Evolutionary conservation across 2,113 vertebrate genomes (phyloP).

Genomic region (Calyptommatus sinebrachiatus): DNA sequence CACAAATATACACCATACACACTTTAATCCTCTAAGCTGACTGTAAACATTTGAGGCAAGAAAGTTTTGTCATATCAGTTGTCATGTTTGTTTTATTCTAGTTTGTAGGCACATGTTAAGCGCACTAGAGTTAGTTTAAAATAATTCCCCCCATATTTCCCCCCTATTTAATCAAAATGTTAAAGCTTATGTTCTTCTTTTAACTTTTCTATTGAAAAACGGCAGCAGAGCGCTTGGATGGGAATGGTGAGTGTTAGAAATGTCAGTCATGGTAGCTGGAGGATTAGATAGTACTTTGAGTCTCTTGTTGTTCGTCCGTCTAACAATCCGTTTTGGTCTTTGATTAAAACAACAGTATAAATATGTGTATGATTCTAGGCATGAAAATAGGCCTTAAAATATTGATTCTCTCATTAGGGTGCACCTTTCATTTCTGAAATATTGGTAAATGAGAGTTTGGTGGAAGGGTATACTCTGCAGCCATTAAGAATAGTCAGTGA

Average conservation of each 20-base stretch:
- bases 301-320: neutral
- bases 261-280: conserved; percentile 51
- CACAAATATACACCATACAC: no score
- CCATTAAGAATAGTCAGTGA: neutral
- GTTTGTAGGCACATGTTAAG: no score
- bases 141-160: neutral
- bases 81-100: no score
- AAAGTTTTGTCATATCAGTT: no score
- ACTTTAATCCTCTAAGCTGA: no score
- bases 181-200: conserved; percentile 62
- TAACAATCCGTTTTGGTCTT: neutral
- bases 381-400: neutral
- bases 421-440: neutral
- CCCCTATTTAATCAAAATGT: conserved; percentile 38
- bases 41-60: no score
- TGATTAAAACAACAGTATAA: conserved; percentile 7
- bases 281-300: conserved; percentile 44
- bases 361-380: neutral
- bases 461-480: neutral
- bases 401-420: neutral
- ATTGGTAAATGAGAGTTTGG: neutral
- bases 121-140: neutral
- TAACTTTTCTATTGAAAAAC: conserved; percentile 57
- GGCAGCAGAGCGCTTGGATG: conserved; percentile 60
- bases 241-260: conserved; percentile 48